These are phyloP conservation scores for Probaryconus sp. DNA, from an alignment of 1,140 invertebrate genomes.

Conservation along the genomic window DNA sequence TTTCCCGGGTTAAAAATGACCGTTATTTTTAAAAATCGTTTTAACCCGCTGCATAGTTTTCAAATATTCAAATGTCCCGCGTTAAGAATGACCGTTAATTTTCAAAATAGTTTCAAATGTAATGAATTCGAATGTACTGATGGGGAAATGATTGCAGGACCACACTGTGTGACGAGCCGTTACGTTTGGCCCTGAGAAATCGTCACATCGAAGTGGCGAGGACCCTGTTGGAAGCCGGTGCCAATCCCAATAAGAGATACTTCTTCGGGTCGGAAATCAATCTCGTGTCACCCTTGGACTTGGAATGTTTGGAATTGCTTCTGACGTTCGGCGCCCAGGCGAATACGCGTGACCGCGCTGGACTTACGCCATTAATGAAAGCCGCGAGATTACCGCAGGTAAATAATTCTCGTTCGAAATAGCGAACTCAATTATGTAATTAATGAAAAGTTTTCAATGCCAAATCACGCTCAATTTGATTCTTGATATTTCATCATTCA, in stretches of 20 bases:
- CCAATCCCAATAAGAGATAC: slow-evolving; percentile 88
- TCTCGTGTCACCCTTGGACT: slow-evolving; percentile 86
- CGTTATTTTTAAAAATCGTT: too few relatives aligned
- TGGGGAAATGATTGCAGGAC: slow-evolving; percentile 75
- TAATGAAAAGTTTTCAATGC: slow-evolving; percentile 7
- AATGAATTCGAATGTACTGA: neutral
- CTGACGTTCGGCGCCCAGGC: slow-evolving; percentile 91
- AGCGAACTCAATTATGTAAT: neutral
- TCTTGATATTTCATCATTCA: too few relatives aligned
- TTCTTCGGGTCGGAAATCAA: slow-evolving; percentile 95
- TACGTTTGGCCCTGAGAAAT: slow-evolving; percentile 90
- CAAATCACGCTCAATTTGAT: too few relatives aligned
- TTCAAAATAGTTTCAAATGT: neutral
- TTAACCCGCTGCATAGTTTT: too few relatives aligned
- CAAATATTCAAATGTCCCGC: slow-evolving; percentile 5
- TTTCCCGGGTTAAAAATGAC: too few relatives aligned
- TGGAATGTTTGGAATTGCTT: slow-evolving; percentile 89
- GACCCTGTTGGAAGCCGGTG: slow-evolving; percentile 84
- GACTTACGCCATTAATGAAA: slow-evolving; percentile 93
- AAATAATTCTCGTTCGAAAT: slow-evolving; percentile 47
- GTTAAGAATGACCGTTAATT: too few relatives aligned
- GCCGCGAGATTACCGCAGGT: slow-evolving; percentile 87
- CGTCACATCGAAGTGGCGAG: slow-evolving; percentile 88
- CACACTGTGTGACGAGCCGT: slow-evolving; percentile 88
- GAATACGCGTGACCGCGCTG: slow-evolving; percentile 89